Conservation (phyloP, 2,113 vertebrate species). For the Cephalophus harveyi region DNA sequence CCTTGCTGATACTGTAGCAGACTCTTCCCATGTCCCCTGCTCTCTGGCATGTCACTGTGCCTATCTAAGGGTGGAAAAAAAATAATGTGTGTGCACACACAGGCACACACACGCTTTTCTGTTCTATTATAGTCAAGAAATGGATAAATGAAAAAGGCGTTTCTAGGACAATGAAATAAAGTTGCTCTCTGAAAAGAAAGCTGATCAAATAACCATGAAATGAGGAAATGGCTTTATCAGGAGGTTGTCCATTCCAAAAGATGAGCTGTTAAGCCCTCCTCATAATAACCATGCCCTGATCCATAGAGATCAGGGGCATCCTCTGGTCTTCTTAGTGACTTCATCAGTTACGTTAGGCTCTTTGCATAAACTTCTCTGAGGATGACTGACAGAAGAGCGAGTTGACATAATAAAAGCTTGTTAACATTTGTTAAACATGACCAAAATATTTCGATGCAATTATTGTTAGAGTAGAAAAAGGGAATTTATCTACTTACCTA, state of each 20-base stretch:
- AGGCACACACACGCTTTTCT: not conserved
- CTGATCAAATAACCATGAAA: not conserved
- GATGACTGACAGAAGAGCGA: not conserved
- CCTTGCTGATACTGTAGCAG: too few species aligned
- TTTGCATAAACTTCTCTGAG: not conserved
- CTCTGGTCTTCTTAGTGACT: not conserved
- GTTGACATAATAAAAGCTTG: not conserved
- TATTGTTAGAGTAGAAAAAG: not conserved
- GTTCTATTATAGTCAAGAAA: not conserved
- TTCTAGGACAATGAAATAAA: not conserved
- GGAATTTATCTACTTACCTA: not conserved
- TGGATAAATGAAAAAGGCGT: not conserved
- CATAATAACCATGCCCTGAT: not conserved
- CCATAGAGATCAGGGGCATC: rapidly evolving
- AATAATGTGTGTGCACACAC: not conserved
- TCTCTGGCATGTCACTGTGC: not conserved
- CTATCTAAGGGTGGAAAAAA: not conserved
- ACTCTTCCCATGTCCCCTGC: rapidly evolving
- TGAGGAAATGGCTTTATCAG: too few species aligned
- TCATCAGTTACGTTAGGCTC: not conserved
- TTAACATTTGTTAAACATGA: not conserved
- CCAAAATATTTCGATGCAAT: not conserved
- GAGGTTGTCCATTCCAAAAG: not conserved
- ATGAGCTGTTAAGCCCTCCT: not conserved
- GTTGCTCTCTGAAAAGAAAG: not conserved